Base-by-base conservation (phyloP, 2,113 vertebrate genomes). In the Nycticebus coucang region DNA sequence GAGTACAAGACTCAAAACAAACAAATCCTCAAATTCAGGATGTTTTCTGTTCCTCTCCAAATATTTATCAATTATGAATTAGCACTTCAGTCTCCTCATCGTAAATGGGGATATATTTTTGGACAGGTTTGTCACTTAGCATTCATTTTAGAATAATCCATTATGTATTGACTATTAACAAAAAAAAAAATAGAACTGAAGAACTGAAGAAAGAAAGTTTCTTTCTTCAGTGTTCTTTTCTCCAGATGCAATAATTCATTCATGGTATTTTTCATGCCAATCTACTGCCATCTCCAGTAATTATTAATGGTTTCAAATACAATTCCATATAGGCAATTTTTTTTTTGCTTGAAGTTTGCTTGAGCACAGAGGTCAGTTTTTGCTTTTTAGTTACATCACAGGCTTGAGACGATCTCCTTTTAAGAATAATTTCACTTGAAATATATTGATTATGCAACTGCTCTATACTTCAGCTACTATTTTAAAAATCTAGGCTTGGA, bases 401-500 rank as follows among this genome's bases (percentile, higher is more conserved):
- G 4, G 57, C 95, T 91, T 35, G 45, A 90, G 68, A 7, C 55
- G 2, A n/a, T 95, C 4, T 68, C 15, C 45, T 12, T 91, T 86
- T 74, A 17, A 60, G 91, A 72, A 85, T 18, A 77, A 79, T 74
- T 87, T 96, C 79, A 57, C 37, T 57, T 86, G 37, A 82, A 75
- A 89, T 89, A 19, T 50, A 87, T 92, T 95, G 81, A 94, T 92
- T 92, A 17, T 45, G 18, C 72, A 93, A 83, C 68, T 90, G 59
- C 37, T 95, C 41, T 85, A 7, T 1, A 71, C 33, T 85, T 95
- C 60, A 87, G 33, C 77, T 82, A 68, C 55, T 93, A 78, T 91
- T 92, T 96, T 68, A 50, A 96, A 95, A 97, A 87, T 68, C 41
- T 26, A 96, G 68, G 6, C 72, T 53, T 72, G 24, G 60, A 50